Conservation (phyloP, 2,888 invertebrate genomes). For the Synergus gifuensis region DNA sequence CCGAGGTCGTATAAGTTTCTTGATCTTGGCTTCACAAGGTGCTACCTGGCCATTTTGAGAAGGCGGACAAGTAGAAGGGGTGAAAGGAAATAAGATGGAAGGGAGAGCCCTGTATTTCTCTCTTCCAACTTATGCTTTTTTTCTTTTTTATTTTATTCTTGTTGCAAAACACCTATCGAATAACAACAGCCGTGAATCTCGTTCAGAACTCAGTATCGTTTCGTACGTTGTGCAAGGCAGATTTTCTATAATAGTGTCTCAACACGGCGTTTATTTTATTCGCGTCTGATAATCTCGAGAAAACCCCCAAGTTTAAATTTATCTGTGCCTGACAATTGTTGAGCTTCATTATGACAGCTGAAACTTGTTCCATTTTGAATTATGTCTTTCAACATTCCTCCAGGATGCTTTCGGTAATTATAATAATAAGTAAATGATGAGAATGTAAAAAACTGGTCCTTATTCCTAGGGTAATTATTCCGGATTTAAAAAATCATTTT, state of each 20-base stretch:
- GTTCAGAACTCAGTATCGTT: conserved; percentile 52
- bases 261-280: neutral
- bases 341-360: conserved; percentile 56
- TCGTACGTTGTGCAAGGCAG: conserved; percentile 51
- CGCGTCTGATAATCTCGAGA: neutral
- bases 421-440: neutral
- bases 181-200: conserved; percentile 52
- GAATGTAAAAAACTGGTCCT: neutral
- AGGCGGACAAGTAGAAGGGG: conserved; percentile 28
- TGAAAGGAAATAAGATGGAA: conserved; percentile 54
- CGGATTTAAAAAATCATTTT: too few relatives aligned
- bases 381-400: conserved; percentile 75
- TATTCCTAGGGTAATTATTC: too few relatives aligned
- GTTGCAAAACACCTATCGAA: conserved; percentile 47
- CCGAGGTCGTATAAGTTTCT: conserved; percentile 57
- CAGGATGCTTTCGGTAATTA: conserved; percentile 72
- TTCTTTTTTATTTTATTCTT: conserved; percentile 47
- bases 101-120: conserved; percentile 22
- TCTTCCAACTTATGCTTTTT: conserved; percentile 24
- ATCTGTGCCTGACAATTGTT: neutral
- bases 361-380: conserved; percentile 65
- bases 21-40: conserved; percentile 54
- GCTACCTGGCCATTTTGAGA: conserved; percentile 46
- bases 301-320: neutral
- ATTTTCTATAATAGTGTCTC: conserved; percentile 45